Evolutionary conservation across 2,797 vertebrate genomes (phyloP), one percentile per base, ranked within the genome.

Genomic region (Pseudochaenichthys georgianus): DNA sequence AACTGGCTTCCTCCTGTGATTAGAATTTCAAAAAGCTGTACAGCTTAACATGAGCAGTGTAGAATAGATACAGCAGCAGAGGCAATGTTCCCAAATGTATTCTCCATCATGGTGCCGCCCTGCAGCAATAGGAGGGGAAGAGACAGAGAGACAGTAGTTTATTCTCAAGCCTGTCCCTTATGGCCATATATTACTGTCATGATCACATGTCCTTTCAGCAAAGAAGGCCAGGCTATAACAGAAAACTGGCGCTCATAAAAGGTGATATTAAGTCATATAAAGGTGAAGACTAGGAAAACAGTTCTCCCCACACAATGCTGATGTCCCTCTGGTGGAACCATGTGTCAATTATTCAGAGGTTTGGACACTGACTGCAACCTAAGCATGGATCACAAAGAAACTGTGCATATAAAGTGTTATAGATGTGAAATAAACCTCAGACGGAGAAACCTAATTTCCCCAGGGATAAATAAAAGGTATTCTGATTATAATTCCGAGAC

Each of bases 11-110:
- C 76, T 75, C 64, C 60, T 72, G 75, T 85, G 63, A 92, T 93
- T 89, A 88, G 77, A 91, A 88, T 86, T 93, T 90, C 84, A 91
- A 91, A 89, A 89, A 84, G 82, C 69, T 64, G 46, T 21, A 48
- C 62, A 50, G 75, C 81, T 86, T 73, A 82, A 74, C 64, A 76
- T 51, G 76, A 85, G 78, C 68, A 15, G 55, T 38, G 70, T 17
- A 72, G 21, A 21, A 21, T 21, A 21, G 71, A 71, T 50, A 59
- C 82, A 86, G 90, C 90, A 87, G 87, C 64, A 80, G 58, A 77
- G 75, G 67, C 80, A 70, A 64, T 15, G 64, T n/a, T 86, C 64
- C 64, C 66, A 19, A 69, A 84, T 63, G 82, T 71, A 59, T 61
- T 72, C 65, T 42, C 61, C 42, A 69, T 70, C 61, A 75, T 73